Evolutionary conservation across 2,888 invertebrate species (phyloP).

Genomic region (Erebia epiphron): DNA sequence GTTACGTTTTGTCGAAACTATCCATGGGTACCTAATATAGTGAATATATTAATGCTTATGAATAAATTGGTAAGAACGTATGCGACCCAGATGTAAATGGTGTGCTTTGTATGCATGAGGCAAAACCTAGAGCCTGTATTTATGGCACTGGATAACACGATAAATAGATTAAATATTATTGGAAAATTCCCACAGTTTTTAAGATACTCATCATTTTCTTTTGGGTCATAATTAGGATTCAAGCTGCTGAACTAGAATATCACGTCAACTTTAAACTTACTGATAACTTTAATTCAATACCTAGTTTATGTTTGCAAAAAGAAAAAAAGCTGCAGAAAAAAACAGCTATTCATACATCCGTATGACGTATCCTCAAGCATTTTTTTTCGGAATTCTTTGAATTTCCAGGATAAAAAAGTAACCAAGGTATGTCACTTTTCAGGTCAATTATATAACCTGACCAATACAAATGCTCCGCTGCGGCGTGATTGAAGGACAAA

Average conservation of each 20-base stretch:
- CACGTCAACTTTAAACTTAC: neutral
- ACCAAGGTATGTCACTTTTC: too few relatives aligned
- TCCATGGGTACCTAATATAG: conserved; percentile 20
- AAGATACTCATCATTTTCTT: neutral
- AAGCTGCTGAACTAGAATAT: neutral
- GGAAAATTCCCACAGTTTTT: neutral
- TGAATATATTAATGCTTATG: conserved; percentile 34
- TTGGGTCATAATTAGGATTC: neutral
- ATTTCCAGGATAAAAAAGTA: too few relatives aligned
- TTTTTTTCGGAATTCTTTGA: too few relatives aligned
- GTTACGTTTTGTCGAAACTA: conserved; percentile 15
- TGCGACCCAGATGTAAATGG: conserved; percentile 35
- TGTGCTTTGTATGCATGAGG: conserved; percentile 30
- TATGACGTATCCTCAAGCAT: too few relatives aligned
- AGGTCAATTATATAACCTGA: too few relatives aligned
- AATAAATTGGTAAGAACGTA: conserved; percentile 33
- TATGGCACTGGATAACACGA: conserved; percentile 12
- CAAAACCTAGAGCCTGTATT: conserved; percentile 6
- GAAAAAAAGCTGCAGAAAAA: too few relatives aligned
- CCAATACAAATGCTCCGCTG: too few relatives aligned
- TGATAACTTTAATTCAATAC: too few relatives aligned
- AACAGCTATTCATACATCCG: too few relatives aligned
- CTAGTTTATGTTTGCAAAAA: too few relatives aligned
- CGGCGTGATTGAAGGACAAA: too few relatives aligned
- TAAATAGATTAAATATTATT: conserved; percentile 4